phyloP scores from a whole-genome alignment of 92 coral and sea anemone genomes.

The Heteractis magnifica region DNA sequence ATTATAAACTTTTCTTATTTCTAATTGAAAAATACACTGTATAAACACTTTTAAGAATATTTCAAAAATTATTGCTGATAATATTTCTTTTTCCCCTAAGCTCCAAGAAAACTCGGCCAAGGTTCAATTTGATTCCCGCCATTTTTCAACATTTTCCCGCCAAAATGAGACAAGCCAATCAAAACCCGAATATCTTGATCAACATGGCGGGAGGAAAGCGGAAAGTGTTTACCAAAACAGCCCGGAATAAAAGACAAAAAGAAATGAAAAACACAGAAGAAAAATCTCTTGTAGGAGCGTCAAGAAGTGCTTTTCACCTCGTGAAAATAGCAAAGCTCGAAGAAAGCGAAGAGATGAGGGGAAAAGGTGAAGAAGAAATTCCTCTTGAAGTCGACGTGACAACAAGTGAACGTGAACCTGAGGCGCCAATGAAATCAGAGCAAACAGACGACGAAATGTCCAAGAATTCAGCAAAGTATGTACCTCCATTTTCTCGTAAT shows the following conservation, averaged over 20 bases:
- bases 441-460: neutral
- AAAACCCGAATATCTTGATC: neutral
- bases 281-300: neutral
- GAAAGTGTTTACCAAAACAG: neutral
- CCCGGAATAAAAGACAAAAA: constrained; percentile 2
- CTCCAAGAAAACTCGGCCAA: neutral
- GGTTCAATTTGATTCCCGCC: neutral
- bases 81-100: too few species aligned
- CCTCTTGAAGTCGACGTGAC: constrained; percentile 2
- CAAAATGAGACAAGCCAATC: constrained; percentile 16
- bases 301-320: neutral
- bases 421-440: neutral
- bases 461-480: constrained; percentile 33
- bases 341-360: neutral
- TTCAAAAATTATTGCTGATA: too few species aligned
- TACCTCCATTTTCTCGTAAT: constrained; percentile 45
- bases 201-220: constrained; percentile 35
- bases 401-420: neutral
- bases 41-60: too few species aligned
- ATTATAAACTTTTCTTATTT: too few species aligned
- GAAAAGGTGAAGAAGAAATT: neutral
- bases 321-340: neutral
- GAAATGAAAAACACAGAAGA: neutral
- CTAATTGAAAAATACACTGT: too few species aligned
- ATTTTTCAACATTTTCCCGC: constrained; percentile 32